Evolutionary conservation across 2,888 invertebrate species (phyloP), one percentile per base, ranked within the genome.

Genomic region (Lissocephala sabroskyi): DNA sequence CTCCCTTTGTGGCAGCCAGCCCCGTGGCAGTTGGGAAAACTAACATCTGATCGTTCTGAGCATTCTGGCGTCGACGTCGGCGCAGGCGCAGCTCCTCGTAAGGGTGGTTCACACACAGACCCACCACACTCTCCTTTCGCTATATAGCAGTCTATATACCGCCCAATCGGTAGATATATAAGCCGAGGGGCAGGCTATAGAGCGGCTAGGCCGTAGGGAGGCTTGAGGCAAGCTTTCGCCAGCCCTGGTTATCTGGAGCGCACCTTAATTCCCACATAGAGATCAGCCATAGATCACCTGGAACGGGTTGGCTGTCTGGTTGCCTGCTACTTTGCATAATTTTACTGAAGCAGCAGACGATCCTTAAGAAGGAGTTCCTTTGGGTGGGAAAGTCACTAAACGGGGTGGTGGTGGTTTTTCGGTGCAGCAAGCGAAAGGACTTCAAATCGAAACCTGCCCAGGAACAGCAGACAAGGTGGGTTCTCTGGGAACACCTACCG

Each of bases 1-100:
- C 11, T 33, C 33, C 11, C 6, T 32, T 3, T 13, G 52, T 57
- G 45, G 41, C 52, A 42, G 41, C 40, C 36, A 40, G 42, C 44
- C 51, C 48, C 56, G 48, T 42, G 50, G 50, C 45, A 45, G 45
- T 55, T 57, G 82, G 82, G 81, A 82, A 82, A 82, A 82, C 82
- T 82, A 82, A 82, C 82, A 83, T 82, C 79, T 83, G 83, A 82
- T 82, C 80, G 65, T n/a, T n/a, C n/a, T n/a, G n/a, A 49, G 47
- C 49, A 7, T 19, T 37, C 10, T 35, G 14, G 32, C 32, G 17
- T 13, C 45, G 36, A 36, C 44, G 19, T 11, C 37, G 33, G 45
- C 37, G 28, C 19, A 23, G 23, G 23, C 23, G 23, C 7, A 51
- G 48, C 46, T 44, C 43, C 44, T 47, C 26, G 55, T 62, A 79